A percentile compares a stretch with the other conserved stretches of the same genome.
phyloP scores from a whole-genome alignment of 1,140 invertebrate genomes.

The Cyclargus thomasi region DNA sequence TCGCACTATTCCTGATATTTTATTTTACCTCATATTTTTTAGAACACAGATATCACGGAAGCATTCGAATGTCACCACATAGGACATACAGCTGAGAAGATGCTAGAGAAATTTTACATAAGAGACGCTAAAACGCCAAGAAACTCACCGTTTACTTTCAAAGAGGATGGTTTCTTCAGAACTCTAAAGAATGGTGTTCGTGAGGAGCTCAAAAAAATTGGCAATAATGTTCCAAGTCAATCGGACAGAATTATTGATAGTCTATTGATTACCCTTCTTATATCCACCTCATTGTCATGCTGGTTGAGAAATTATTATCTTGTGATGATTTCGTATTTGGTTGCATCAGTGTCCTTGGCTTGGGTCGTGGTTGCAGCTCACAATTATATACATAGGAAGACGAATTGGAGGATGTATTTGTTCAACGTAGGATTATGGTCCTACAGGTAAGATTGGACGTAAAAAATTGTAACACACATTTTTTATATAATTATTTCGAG shows the following conservation, averaged over 20 bases:
- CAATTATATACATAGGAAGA: slow-evolving; percentile 87
- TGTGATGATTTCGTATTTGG: slow-evolving; percentile 39
- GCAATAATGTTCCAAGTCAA: slow-evolving; percentile 34
- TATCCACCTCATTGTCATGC: slow-evolving; percentile 41
- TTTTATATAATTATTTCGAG: too few relatives aligned
- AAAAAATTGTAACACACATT: too few relatives aligned
- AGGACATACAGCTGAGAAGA: slow-evolving; percentile 65
- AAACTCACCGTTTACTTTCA: slow-evolving; percentile 81
- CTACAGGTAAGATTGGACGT: slow-evolving; percentile 67
- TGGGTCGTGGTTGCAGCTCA: slow-evolving; percentile 80
- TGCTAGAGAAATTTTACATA: slow-evolving; percentile 79
- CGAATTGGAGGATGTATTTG: slow-evolving; percentile 89
- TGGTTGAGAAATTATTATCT: slow-evolving; percentile 44
- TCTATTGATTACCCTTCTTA: slow-evolving; percentile 40
- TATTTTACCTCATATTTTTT: slow-evolving; percentile 25
- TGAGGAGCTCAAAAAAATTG: slow-evolving; percentile 70
- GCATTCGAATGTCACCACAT: slow-evolving; percentile 82
- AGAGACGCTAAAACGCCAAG: slow-evolving; percentile 74
- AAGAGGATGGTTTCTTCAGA: slow-evolving; percentile 81
- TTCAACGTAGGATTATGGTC: slow-evolving; percentile 83
- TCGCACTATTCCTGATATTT: background rate
- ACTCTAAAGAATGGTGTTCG: slow-evolving; percentile 78
- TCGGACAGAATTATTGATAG: slow-evolving; percentile 48
- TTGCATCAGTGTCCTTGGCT: slow-evolving; percentile 69
- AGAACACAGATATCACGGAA: slow-evolving; percentile 86